These are phyloP conservation scores for Coenonympha arcania DNA, from an alignment of 2,888 invertebrate species.

Conservation along the genomic window DNA sequence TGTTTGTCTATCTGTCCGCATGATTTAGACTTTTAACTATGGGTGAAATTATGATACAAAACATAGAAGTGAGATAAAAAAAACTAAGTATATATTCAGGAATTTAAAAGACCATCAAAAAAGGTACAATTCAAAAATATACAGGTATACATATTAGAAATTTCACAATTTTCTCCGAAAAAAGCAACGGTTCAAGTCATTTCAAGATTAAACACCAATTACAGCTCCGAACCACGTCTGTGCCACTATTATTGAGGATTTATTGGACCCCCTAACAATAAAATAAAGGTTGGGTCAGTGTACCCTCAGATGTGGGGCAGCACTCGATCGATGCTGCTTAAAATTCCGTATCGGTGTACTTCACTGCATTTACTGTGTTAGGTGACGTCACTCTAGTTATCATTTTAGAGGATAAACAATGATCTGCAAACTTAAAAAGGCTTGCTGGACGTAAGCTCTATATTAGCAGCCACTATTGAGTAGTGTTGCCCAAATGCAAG, in stretches of 20 bases:
- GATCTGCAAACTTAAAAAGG: no score
- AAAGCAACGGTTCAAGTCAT: neutral
- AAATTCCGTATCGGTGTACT: constrained; percentile 54
- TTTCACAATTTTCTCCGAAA: neutral
- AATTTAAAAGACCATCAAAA: no score
- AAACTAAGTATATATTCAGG: no score
- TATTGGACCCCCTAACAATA: constrained; percentile 33
- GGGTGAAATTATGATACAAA: no score
- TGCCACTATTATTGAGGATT: constrained; percentile 24
- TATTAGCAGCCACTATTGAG: no score
- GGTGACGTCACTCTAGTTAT: constrained; percentile 24
- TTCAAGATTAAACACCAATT: constrained; percentile 36
- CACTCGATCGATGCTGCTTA: constrained; percentile 60
- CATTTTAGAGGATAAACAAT: neutral
- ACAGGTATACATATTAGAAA: neutral
- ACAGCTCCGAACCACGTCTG: constrained; percentile 34
- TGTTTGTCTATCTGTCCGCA: no score
- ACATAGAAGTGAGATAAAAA: no score
- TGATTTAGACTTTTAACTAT: no score
- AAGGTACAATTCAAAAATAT: neutral
- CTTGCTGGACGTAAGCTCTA: no score
- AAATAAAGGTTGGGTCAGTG: constrained; percentile 30
- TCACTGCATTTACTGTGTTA: constrained; percentile 33
- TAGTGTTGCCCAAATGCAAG: no score
- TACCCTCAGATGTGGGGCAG: constrained; percentile 46